Percentiles rank a stretch among this genome's conserved stretches.
These are phyloP conservation scores for Xenopus petersii DNA, from an alignment of 2,797 vertebrate species.

Conservation along the genomic window DNA sequence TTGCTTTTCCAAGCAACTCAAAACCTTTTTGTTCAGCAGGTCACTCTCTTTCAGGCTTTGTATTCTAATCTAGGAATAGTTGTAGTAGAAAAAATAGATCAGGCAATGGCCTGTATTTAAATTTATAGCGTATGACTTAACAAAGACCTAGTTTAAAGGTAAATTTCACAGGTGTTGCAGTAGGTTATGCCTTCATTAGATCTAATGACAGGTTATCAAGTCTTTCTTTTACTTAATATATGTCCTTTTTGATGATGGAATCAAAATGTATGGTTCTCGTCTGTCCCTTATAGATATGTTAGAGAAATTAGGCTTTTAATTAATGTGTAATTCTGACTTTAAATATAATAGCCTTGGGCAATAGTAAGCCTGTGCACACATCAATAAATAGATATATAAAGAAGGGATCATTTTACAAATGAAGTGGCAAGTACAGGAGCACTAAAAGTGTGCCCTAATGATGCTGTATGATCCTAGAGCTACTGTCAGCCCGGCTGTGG, in stretches of 20 bases:
- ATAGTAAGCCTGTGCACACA: no score
- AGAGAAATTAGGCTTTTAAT: neutral
- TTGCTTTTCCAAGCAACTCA: constrained; percentile 75
- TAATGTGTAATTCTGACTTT: no score
- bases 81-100: constrained; percentile 64
- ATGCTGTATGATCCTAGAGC: no score
- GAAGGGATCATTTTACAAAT: no score
- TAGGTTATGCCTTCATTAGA: constrained; percentile 37
- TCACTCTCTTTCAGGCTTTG: constrained; percentile 78
- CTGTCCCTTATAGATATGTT: no score
- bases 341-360: no score
- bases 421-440: no score
- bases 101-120: constrained; percentile 65
- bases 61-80: constrained; percentile 68
- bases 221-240: constrained; percentile 23
- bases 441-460: no score
- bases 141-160: constrained; percentile 50
- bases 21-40: constrained; percentile 76
- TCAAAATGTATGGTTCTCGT: no score
- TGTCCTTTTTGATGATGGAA: neutral
- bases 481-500: no score
- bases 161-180: no score
- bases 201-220: constrained; percentile 32
- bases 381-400: no score
- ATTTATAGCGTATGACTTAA: constrained; percentile 40